Base-by-base conservation (phyloP, 2,797 vertebrate genomes). In the Ceyx erithaca region DNA sequence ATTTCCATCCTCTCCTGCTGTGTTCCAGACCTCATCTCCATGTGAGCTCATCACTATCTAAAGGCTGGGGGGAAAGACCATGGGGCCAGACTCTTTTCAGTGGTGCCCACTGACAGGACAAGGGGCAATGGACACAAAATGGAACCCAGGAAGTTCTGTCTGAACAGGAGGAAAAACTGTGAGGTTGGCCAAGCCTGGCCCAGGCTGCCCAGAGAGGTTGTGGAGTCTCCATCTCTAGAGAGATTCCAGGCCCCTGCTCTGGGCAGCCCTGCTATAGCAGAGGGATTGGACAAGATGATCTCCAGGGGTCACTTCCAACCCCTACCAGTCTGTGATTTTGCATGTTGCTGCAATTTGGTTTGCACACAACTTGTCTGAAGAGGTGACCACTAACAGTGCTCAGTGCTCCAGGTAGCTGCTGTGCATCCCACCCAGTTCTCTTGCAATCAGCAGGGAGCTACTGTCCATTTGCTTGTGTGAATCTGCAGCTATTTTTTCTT, bases 351-450 rank as follows among this genome's bases (percentile, higher is more conserved):
- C 26, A 0, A 1, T 35, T 31, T 61, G 41, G 22, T 37, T 17
- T 41, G 14, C 25, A 2, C 28, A 4, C 10, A 30, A 0, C 10
- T 7, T 18, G 10, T 40, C 66, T 5, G 46, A 6, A 3, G 41
- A 85, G 68, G 37, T 40, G 37, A 6, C 17, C 3, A 1, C 4
- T 31, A 51, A 3, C 9, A 2, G 10, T 9, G n/a, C 31, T 48
- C 4, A 0, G 3, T 2, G 0, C 35, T 23, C 15, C 18, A 2
- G 67, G 52, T 20, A 22, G 11, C 23, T 52, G 43, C 51, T 8
- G 4, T 9, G 9, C 40, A 1, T 26, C 63, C 22, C 15, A 5
- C 23, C 12, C 21, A 35, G 13, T 10, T 9, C n/a, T 31, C 20
- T 28, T 23, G 48, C 12, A 30, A 3, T 19, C 59, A 13, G 20